Conservation (phyloP, 2,113 vertebrate genomes). For the Cettia cetti region DNA sequence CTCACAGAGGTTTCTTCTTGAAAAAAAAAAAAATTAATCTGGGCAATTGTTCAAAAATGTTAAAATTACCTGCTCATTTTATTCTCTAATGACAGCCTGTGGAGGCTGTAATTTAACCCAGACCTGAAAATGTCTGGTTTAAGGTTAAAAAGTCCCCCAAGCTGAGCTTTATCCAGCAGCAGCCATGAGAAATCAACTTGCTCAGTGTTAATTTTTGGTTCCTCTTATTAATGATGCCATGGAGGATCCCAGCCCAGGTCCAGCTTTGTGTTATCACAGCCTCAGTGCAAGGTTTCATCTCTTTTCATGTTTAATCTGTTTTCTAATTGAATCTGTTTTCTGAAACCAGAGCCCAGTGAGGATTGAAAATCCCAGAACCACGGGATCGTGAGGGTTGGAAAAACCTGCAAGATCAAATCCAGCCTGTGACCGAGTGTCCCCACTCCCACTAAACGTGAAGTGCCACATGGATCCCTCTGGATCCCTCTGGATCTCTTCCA, state of each 20-base stretch:
- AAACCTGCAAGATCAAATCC: background rate
- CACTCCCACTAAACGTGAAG: accelerated
- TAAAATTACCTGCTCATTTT: conserved; percentile 48
- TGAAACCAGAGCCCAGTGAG: background rate
- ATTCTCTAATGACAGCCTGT: background rate
- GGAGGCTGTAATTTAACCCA: conserved; percentile 40
- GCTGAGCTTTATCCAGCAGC: background rate
- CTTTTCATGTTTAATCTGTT: background rate
- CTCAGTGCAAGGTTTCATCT: background rate
- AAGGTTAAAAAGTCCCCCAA: background rate
- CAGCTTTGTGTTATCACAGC: background rate
- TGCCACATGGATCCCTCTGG: background rate
- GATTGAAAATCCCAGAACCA: background rate
- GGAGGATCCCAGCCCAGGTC: background rate
- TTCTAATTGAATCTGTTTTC: background rate
- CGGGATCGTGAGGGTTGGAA: accelerated
- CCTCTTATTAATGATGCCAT: background rate
- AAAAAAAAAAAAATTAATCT: background rate
- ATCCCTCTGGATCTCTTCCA: background rate
- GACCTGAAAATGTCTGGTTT: conserved; percentile 26
- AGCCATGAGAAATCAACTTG: background rate
- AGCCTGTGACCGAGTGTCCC: background rate
- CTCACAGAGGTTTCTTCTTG: background rate
- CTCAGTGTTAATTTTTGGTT: background rate
- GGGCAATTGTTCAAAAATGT: conserved; percentile 54